A percentile compares a stretch with the other conserved stretches of the same genome.
phyloP scores from a whole-genome alignment of 2,888 invertebrate genomes.

The Ormyrus rosae region DNA sequence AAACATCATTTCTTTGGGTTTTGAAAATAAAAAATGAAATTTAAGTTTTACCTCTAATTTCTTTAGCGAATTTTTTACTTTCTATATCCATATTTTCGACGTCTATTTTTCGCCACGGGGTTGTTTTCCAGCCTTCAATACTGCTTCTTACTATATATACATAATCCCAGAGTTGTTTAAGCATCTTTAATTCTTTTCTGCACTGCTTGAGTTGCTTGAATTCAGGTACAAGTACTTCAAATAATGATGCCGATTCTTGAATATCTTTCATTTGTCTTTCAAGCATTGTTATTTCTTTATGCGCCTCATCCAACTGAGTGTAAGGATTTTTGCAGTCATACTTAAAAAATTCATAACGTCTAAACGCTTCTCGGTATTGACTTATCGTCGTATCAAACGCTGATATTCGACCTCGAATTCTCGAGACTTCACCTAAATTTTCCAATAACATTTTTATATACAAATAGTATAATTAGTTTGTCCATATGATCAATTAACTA shows the following conservation, averaged over 20 bases:
- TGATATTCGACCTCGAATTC: slow-evolving; percentile 90
- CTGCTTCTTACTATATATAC: slow-evolving; percentile 91
- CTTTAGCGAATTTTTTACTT: slow-evolving; percentile 98
- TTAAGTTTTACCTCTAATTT: slow-evolving; percentile 81
- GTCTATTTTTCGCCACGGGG: slow-evolving; percentile 97
- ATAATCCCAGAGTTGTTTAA: slow-evolving; percentile 98
- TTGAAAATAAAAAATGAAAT: background rate
- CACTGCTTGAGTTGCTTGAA: slow-evolving; percentile 95
- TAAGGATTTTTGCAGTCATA: slow-evolving; percentile 87
- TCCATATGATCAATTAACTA: slow-evolving; percentile 54
- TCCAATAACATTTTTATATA: background rate
- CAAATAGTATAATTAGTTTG: slow-evolving; percentile 16
- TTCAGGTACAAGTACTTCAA: slow-evolving; percentile 96
- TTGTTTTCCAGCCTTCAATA: slow-evolving; percentile 98
- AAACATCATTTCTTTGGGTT: background rate
- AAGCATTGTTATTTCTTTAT: slow-evolving; percentile 85
- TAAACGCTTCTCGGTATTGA: slow-evolving; percentile 92
- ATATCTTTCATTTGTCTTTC: slow-evolving; percentile 92
- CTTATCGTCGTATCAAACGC: slow-evolving; percentile 90
- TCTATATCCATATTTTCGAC: slow-evolving; percentile 99
- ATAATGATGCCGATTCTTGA: slow-evolving; percentile 92
- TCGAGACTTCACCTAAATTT: slow-evolving; percentile 86
- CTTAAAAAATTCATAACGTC: slow-evolving; percentile 85
- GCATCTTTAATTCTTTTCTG: slow-evolving; percentile 90
- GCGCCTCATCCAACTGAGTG: slow-evolving; percentile 85